Evolutionary conservation across 1,140 invertebrate genomes (phyloP), one percentile per base, ranked within the genome.

Genomic region (Matsumurasca onukii): DNA sequence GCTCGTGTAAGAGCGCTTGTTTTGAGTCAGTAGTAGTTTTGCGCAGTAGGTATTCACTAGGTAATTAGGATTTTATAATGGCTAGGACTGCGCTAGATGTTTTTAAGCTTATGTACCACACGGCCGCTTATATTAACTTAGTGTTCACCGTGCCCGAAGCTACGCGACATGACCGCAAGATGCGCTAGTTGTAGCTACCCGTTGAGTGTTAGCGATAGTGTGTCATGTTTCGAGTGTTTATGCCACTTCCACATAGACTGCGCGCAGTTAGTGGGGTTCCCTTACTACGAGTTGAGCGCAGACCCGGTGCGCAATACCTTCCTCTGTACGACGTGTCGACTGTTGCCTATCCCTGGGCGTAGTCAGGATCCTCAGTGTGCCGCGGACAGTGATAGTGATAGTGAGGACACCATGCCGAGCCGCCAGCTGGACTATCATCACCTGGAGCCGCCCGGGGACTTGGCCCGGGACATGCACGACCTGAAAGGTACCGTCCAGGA

Each of bases 201-300:
- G 15, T n/a, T 59, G 55, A 22, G 24, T 22, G 25, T 59, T 27
- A 27, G 5, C 3, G 55, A 59, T 59, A 59, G 55, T 24, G 25
- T 59, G 22, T 5, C 3, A 3, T 59, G 55, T 24, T 27, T 2
- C 55, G 55, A 59, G 55, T 59, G 55, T 59, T 59, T 27, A 3
- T 27, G 55, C 55, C n/a, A 59, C 24, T 59, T 59, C n/a, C 55
- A 59, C 55, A 59, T 59, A 13, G 55, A 59, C 55, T 59, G 55
- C 25, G 55, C 55, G 15, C 55, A 59, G 25, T 27, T 59, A 27
- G 55, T 59, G 22, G 55, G 55, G 2, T 59, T 59, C 25, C 55
- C 55, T 2, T 59, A 59, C 30, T 59, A 59, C 55, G 55, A 59
- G 24, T 59, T 59, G 22, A 59, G 55, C 55, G 30, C 24, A 22